These are phyloP conservation scores for Synanthedon myopaeformis DNA, from an alignment of 2,888 invertebrate genomes.

Conservation along the genomic window DNA sequence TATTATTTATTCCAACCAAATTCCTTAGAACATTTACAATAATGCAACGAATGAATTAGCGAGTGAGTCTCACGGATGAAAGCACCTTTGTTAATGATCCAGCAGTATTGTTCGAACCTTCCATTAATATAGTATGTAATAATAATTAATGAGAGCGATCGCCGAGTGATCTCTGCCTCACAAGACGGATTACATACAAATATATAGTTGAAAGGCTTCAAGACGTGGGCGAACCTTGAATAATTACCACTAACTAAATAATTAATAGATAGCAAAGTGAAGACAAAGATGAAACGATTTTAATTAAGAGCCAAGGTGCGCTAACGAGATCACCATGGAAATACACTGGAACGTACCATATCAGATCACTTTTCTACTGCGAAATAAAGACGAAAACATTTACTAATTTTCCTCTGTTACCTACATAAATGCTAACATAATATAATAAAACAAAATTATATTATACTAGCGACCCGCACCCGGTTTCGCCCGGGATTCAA, in stretches of 20 bases:
- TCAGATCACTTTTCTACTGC: background rate
- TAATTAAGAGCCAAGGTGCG: background rate
- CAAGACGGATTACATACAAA: background rate
- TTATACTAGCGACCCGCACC: too few species aligned
- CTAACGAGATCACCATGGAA: background rate
- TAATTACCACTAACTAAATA: constrained; percentile 17
- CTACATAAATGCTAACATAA: too few species aligned
- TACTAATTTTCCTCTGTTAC: too few species aligned
- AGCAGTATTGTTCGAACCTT: constrained; percentile 8
- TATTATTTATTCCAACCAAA: too few species aligned
- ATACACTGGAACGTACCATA: background rate
- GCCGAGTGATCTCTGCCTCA: constrained; percentile 11
- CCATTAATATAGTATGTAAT: constrained; percentile 11
- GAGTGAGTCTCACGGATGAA: constrained; percentile 1
- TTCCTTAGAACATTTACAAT: background rate
- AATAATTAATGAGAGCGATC: constrained; percentile 16
- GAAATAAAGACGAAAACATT: too few species aligned
- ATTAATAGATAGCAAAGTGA: constrained; percentile 13
- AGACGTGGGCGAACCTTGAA: constrained; percentile 7
- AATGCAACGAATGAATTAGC: background rate
- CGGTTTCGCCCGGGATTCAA: too few species aligned
- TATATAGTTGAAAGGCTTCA: constrained; percentile 8
- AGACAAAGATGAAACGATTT: background rate
- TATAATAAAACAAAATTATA: too few species aligned
- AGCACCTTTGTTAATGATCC: constrained; percentile 8